Evolutionary conservation across 2,797 vertebrate species (phyloP), one percentile per base, ranked within the genome.

Genomic region (Diplodus sargus): DNA sequence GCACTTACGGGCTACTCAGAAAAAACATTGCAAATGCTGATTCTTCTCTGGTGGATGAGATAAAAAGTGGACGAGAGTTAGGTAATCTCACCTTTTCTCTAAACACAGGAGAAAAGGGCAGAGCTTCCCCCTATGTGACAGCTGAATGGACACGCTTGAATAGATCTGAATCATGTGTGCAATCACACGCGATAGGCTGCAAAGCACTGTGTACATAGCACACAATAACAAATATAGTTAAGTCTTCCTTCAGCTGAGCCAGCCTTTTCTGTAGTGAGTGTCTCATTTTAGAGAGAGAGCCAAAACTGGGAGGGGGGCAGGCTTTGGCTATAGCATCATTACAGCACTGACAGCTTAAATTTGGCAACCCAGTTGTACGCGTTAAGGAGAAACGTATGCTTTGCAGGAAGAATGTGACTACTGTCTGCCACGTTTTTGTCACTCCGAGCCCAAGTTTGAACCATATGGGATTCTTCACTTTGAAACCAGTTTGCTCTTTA

Each of bases 321-420:
- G 74, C 52, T 85, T 86, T 67, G 68, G 67, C 70, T 45, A 71
- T 10, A 42, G 70, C 60, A 71, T 84, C 25, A 23, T 83, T 70
- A 82, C 72, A 79, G 57, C 68, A 43, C 74, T 76, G 84, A 79
- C 78, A 83, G 76, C 59, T 85, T 79, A 43, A 76, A 84, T 83
- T 83, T 79, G 73, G 64, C 70, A 84, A 73, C 51, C 45, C 45
- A 72, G 57, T 64, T 79, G 70, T 60, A 60, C 9, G 4, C 39
- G 84, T 71, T 66, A 47, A 83, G 34, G 8, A 78, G 23, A 64
- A 82, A 82, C 62, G 3, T 70, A 1, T 52, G 75, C 73, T 81
- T 79, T 61, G 70, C 70, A 62, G 45, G 71, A 85, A 57, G 22
- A 87, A 61, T 74, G 22, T 62, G 70, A 77, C 51, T 30, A 18